Evolutionary conservation across 2,113 vertebrate species (phyloP), one percentile per base, ranked within the genome.

Genomic region (Sciurus niger): DNA sequence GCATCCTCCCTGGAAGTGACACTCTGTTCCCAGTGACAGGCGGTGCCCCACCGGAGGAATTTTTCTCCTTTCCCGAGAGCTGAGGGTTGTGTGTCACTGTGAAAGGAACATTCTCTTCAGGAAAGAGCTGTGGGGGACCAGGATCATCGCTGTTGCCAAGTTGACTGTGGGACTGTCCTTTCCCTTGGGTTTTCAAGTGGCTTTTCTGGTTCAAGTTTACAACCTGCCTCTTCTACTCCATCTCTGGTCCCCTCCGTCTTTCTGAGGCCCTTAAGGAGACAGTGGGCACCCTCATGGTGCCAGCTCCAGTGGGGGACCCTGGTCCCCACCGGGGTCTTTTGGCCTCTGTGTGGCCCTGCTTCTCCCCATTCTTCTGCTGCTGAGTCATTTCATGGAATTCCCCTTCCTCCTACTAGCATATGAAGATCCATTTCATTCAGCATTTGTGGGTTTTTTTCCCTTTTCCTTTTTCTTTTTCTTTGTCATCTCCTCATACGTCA

Each of bases 1-100:
- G 51, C 3, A 1, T 18, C 51, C 0, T 76, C 13, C 34, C 0
- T 4, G 0, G 32, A 13, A 60, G 24, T n/a, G 53, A 67, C 48
- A 28, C 46, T 14, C 8, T 10, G 17, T 28, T 43, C 72, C 13
- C 8, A 17, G 0, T 16, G 55, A 32, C 20, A 24, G 43, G 46
- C 12, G 20, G 1, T 3, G 10, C 76, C 70, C 4, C 22, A 5
- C 2, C 65, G 9, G 8, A 20, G 55, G 46, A 28, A 0, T 12
- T 3, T 37, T 51, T 22, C 34, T 77, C 48, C 55, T 65, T 20
- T 13, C 43, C 3, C 12, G 8, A 34, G 20, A 74, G 83, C 18
- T 17, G 34, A 60, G 40, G 58, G 22, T 82, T 46, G 0, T 20
- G 0, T 25, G 37, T 37, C 63, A 60, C 9, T 17, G 30, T 32